Evolutionary conservation across 2,888 invertebrate genomes (phyloP), one percentile per base, ranked within the genome.

Genomic region (Himalopsyche anomala): DNA sequence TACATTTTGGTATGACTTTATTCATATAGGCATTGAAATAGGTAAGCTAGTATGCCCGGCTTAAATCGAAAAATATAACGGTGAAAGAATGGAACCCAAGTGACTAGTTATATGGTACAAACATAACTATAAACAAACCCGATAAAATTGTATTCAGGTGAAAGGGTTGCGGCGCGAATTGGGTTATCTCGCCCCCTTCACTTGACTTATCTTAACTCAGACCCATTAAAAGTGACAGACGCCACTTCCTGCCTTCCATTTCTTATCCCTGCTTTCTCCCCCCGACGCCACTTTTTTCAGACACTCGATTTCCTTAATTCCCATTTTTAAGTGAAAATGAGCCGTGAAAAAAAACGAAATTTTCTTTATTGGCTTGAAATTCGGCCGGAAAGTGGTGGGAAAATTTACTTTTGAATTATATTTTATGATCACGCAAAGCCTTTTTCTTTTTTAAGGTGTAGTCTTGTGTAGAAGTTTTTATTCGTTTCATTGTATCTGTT

Each of bases 121-220:
- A 62, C 62, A 62, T 15, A 62, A 62, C 62, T 62, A 28, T 86
- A 87, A 87, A 86, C 86, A 87, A 87, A 56, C 81, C 83, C 85
- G 87, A 87, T 87, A 87, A 87, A 85, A 87, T 83, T 83, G 81
- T 85, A 82, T 82, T 69, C 82, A 82, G 36, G 54, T 81, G n/a
- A 81, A 85, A 81, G 84, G 81, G 62, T 62, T 62, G 62, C 28
- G 62, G 85, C 74, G 80, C 80, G 87, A 87, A 86, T 87, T 62
- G 87, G 84, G 87, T 87, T 87, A 87, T 87, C 87, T 85, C 81
- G 56, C 83, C 85, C 54, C 82, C 40, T 80, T 79, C 55, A 40
- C 84, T 86, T 86, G 85, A 87, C 86, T 87, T 87, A 87, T 87
- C 87, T 86, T 87, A 87, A 86, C 86, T 36, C 81, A 84, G 84